Percentiles rank a stretch among this genome's conserved stretches.
Evolutionary conservation across 2,797 vertebrate genomes (phyloP).

Genomic region (Mormyrus hasselquistii): DNA sequence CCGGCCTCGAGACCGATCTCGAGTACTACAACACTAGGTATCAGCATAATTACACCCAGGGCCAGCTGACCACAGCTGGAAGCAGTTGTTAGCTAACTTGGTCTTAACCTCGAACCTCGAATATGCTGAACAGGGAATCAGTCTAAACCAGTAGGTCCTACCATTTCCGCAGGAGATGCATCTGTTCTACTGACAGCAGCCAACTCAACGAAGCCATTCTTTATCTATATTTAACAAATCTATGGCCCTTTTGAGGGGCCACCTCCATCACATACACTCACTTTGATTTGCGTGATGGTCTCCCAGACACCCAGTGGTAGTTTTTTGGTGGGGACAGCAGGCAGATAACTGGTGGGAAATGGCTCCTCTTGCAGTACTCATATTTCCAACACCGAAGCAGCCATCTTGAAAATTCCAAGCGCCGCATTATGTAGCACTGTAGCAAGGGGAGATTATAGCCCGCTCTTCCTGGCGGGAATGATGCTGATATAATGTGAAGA

Average conservation of each 20-base stretch:
- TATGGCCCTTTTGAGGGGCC: background rate
- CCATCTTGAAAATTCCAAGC: conserved; percentile 6
- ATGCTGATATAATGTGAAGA: conserved; percentile 18
- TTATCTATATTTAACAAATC: background rate
- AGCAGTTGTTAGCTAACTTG: background rate
- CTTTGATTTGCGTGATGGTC: background rate
- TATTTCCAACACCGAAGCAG: background rate
- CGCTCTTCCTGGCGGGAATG: background rate
- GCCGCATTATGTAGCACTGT: background rate
- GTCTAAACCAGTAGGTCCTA: background rate
- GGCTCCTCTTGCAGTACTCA: background rate
- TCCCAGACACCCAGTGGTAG: background rate
- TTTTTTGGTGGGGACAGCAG: background rate
- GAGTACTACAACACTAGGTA: too few species aligned
- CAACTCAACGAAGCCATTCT: background rate
- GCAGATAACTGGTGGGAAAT: background rate
- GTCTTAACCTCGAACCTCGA: background rate
- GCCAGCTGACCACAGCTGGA: background rate
- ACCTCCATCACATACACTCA: background rate
- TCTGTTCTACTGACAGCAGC: background rate
- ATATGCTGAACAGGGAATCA: background rate
- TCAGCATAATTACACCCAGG: background rate
- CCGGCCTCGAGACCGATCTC: too few species aligned
- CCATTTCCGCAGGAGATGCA: background rate
- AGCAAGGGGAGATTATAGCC: background rate